These are phyloP conservation scores for Callyntrura guangdongensis DNA, from an alignment of 2,888 invertebrate species.

Conservation along the genomic window DNA sequence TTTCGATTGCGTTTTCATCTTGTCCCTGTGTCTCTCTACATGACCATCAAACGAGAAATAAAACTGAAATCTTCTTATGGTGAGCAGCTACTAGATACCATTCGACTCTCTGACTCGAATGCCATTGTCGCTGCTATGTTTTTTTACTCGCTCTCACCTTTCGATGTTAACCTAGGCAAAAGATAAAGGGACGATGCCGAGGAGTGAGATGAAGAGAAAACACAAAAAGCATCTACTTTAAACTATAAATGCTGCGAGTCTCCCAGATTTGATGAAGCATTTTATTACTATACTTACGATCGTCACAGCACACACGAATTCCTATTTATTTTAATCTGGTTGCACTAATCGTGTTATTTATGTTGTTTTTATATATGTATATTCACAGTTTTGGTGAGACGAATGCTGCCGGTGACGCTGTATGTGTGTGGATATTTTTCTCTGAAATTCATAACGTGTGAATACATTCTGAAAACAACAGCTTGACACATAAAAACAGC, in stretches of 20 bases:
- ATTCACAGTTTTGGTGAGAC: not conserved
- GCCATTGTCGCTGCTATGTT: not conserved
- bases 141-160: constrained; percentile 16
- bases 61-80: constrained; percentile 66
- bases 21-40: not conserved
- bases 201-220: not conserved
- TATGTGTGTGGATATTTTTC: not conserved
- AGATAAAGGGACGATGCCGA: constrained; percentile 11
- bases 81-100: not conserved
- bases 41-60: constrained; percentile 68
- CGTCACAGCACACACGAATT: constrained; percentile 18
- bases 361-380: not conserved
- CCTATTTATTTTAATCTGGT: constrained; percentile 45
- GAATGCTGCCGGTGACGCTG: not conserved
- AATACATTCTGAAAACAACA: not conserved
- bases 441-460: not conserved
- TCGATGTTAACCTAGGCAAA: constrained; percentile 38
- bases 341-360: constrained; percentile 39
- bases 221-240: too few relatives aligned
- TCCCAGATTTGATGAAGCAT: constrained; percentile 20
- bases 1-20: not conserved
- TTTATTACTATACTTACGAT: not conserved
- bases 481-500: constrained; percentile 27
- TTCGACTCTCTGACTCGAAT: not conserved
- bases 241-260: not conserved